These are phyloP conservation scores for Octopus sinensis DNA, from an alignment of 1,140 invertebrate species.

Conservation along the genomic window DNA sequence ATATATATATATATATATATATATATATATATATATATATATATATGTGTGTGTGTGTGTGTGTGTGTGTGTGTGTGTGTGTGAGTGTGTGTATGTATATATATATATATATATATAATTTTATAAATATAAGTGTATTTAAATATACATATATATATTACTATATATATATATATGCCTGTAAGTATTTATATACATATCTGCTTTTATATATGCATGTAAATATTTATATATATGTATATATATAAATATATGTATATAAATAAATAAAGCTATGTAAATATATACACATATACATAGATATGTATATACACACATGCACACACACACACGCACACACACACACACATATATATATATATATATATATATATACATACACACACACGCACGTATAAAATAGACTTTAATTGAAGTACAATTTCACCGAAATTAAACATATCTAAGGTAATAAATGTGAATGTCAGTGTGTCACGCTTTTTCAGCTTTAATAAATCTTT, in stretches of 20 bases:
- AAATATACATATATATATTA: too few relatives aligned
- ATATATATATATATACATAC: neutral
- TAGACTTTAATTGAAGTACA: too few relatives aligned
- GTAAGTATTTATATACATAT: neutral
- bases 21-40: neutral
- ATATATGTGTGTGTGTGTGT: neutral
- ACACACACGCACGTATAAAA: neutral
- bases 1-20: conserved; percentile 5
- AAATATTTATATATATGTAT: neutral
- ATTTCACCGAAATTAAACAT: too few relatives aligned
- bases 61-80: neutral
- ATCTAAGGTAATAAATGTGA: too few relatives aligned
- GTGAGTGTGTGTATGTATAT: neutral
- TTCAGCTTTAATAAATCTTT: too few relatives aligned
- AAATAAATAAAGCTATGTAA: neutral
- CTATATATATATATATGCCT: too few relatives aligned
- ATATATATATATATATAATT: neutral
- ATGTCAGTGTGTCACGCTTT: too few relatives aligned
- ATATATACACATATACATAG: neutral
- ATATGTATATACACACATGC: neutral
- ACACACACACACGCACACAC: neutral
- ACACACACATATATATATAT: neutral
- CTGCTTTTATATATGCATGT: neutral
- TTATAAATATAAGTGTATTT: neutral
- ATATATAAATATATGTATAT: neutral